Evolutionary conservation across 1,140 invertebrate genomes (phyloP).

Genomic region (Orussus abietinus): DNA sequence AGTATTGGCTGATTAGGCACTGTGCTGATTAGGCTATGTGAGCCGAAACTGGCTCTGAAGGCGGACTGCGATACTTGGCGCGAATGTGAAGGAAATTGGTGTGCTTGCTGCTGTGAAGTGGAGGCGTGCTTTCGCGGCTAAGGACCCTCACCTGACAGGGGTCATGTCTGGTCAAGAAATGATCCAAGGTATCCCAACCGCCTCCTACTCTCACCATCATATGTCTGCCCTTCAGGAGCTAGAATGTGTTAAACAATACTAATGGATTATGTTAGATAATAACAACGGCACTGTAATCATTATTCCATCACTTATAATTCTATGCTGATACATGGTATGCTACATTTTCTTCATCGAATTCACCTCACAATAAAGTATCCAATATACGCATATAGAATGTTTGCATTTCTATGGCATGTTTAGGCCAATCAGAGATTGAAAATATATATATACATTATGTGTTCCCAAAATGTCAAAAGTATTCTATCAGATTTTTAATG

Average conservation of each 20-base stretch:
- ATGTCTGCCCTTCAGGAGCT: conserved; percentile 80
- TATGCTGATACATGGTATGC: no score
- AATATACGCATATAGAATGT: no score
- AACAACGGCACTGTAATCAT: no score
- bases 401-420: no score
- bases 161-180: conserved; percentile 86
- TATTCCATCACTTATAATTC: no score
- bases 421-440: no score
- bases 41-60: conserved; percentile 46
- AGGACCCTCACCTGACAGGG: conserved; percentile 77
- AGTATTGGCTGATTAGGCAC: conserved; percentile 23
- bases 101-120: conserved; percentile 39
- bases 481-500: no score
- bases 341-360: no score
- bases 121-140: conserved; percentile 51
- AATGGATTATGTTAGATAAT: not conserved
- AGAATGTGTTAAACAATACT: not conserved
- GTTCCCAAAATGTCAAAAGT: no score
- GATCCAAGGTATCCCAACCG: conserved; percentile 88
- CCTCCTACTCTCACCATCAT: conserved; percentile 94
- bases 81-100: conserved; percentile 67
- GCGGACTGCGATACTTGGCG: conserved; percentile 68
- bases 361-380: no score
- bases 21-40: conserved; percentile 29
- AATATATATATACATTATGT: no score